Evolutionary conservation across 1,140 invertebrate genomes (phyloP).

Genomic region (Sesamia nonagrioides): DNA sequence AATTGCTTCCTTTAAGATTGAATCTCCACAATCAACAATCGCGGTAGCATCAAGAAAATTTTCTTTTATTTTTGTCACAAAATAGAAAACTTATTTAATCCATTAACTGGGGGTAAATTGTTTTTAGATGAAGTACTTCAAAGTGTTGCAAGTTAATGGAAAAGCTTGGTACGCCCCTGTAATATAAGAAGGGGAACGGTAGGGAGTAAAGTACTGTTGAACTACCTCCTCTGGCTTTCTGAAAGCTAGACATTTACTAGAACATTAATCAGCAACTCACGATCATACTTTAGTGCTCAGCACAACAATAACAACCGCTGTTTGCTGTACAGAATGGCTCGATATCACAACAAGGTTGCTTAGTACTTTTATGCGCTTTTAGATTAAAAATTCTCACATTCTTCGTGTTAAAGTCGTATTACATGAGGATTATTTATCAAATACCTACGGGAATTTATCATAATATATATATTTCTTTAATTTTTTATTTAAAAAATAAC

Average conservation of each 20-base stretch:
- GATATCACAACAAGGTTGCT: not conserved
- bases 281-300: slow-evolving; percentile 30
- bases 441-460: too few relatives aligned
- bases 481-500: too few relatives aligned
- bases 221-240: slow-evolving; percentile 42
- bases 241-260: slow-evolving; percentile 37
- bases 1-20: not conserved
- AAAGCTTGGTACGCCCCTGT: slow-evolving; percentile 54
- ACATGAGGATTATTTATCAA: too few relatives aligned
- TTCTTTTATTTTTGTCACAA: slow-evolving; percentile 35
- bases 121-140: slow-evolving; percentile 52
- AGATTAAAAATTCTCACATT: not conserved
- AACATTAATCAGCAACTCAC: slow-evolving; percentile 41
- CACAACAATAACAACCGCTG: slow-evolving; percentile 18
- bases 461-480: too few relatives aligned
- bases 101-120: slow-evolving; percentile 53
- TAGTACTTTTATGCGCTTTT: slow-evolving; percentile 4
- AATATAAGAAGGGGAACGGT: slow-evolving; percentile 30
- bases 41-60: slow-evolving; percentile 24
- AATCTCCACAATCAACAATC: slow-evolving; percentile 20
- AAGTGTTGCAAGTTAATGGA: slow-evolving; percentile 61
- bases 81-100: slow-evolving; percentile 35
- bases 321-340: not conserved
- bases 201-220: slow-evolving; percentile 21
- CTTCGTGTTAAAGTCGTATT: not conserved